phyloP scores from a whole-genome alignment of 2,888 invertebrate genomes.

The Germaria angustata region DNA sequence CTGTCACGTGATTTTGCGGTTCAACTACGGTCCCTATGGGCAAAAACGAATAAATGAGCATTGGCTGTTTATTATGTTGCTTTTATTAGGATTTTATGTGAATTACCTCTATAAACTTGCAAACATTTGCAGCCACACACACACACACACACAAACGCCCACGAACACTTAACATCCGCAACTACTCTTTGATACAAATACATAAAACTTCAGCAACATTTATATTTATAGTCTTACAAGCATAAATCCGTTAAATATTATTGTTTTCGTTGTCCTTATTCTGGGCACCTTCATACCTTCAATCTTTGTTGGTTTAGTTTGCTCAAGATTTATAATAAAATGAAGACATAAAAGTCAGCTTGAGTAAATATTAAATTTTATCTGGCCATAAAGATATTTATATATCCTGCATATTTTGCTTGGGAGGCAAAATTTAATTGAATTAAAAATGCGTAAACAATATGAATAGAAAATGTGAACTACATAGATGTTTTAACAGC shows the following conservation, averaged over 20 bases:
- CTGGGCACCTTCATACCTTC: background rate
- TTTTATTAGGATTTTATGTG: conserved; percentile 42
- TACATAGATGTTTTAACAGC: background rate
- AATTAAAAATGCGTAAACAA: background rate
- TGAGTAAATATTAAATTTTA: conserved; percentile 35
- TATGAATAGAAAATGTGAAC: no score
- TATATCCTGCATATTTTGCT: background rate
- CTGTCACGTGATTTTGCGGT: conserved; percentile 47
- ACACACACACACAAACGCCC: no score
- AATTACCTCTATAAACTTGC: conserved; percentile 3
- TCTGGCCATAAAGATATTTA: conserved; percentile 26
- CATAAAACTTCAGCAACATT: background rate
- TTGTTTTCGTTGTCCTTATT: background rate
- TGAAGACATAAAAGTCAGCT: conserved; percentile 29
- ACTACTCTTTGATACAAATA: background rate
- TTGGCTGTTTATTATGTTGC: conserved; percentile 12
- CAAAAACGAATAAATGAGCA: conserved; percentile 6
- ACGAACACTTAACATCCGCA: background rate
- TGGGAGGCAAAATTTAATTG: conserved; percentile 15
- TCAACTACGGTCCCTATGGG: conserved; percentile 23
- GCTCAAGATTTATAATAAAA: background rate
- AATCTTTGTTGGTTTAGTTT: background rate
- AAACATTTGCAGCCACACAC: background rate
- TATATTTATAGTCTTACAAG: background rate
- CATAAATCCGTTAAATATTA: background rate